Base-by-base conservation (phyloP, 1,140 invertebrate species). In the Formica exsecta region DNA sequence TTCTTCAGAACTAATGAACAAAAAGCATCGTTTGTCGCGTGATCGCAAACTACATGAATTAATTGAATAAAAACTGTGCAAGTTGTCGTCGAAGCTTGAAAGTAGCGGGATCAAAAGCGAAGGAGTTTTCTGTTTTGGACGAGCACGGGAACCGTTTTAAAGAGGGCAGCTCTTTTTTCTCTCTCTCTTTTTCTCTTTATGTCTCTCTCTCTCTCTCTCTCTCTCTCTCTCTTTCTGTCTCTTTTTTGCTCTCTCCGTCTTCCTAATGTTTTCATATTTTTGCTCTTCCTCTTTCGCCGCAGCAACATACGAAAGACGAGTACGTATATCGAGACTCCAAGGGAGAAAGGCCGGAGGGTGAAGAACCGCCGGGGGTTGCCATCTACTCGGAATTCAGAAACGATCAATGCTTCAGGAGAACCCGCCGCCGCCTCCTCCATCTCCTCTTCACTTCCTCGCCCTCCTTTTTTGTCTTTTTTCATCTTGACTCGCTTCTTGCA, bases 311-410 rank as follows among this genome's bases (percentile, higher is more conserved):
- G 70, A 87, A 87, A 89, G 87, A 88, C 88, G 85, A 89, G 62
- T 77, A 88, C 79, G 65, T 64, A 87, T 87, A 87, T 89, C 88
- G 86, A 83, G 70, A 54, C 59, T 36, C 36, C 64, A 81, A 86
- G 84, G 89, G 62, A 86, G 85, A 85, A 75, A 64, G 61, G 70
- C 48, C 48, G 41, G 76, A 86, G 85, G 86, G 85, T 80, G 79
- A 87, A 90, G 92, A 92, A 92, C 91, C 86, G 88, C 87, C 75
- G 88, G 85, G 87, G 90, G 92, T 92, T 92, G 86, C 90, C 91
- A 89, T 92, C 91, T 91, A 93, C 91, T 93, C 91, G 91, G 93
- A 94, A 94, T 93, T 94, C 92, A 93, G 92, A 94, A 94, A 93
- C 92, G 94, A 94, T 94, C 93, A 91, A 94, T 94, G 94, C 91